Base-by-base conservation (phyloP, 1,140 invertebrate genomes). In the Lepidurus packardi region DNA sequence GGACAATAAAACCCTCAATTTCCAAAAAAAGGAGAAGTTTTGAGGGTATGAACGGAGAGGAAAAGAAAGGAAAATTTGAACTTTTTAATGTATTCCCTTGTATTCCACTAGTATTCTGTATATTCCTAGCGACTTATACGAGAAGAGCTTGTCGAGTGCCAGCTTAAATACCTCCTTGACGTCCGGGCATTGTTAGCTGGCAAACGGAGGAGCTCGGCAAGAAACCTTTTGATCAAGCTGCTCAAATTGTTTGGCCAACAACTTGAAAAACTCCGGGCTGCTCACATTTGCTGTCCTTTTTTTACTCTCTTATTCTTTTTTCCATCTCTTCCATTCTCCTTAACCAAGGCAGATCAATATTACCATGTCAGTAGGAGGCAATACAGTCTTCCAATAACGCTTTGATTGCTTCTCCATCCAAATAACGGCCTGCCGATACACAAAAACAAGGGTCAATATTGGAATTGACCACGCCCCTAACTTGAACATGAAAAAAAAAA, bases 211-310 rank as follows among this genome's bases (percentile, higher is more conserved):
- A 65, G 53, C 53, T 65, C 53, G 21, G 53, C 53, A 65, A 65
- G 53, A 65, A 65, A 65, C 21, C 53, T 16, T 65, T 65, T 65
- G 53, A 65, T 65, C 53, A 65, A 65, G 53, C 53, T 65, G 53
- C 53, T 65, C 53, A 65, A 65, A 65, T 65, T 65, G 53, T 65
- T 65, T 65, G 53, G 53, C 53, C 53, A 65, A 65, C 53, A 65
- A 65, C 53, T 65, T 65, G 53, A 65, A 65, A 65, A 65, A 65
- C 53, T 65, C 53, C 53, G 16, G 6, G 53, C 53, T 65, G 53
- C 21, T 65, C 16, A n/a, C 53, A 13, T 16, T 13, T 16, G 13
- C 21, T 65, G 16, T 21, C 53, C 53, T 47, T 21, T 65, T 16
- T 13, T 7, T 9, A 13, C 53, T 65, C 53, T 21, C 45, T 6